Evolutionary conservation across 1,140 invertebrate genomes (phyloP).

Genomic region (Drosophila pachea): DNA sequence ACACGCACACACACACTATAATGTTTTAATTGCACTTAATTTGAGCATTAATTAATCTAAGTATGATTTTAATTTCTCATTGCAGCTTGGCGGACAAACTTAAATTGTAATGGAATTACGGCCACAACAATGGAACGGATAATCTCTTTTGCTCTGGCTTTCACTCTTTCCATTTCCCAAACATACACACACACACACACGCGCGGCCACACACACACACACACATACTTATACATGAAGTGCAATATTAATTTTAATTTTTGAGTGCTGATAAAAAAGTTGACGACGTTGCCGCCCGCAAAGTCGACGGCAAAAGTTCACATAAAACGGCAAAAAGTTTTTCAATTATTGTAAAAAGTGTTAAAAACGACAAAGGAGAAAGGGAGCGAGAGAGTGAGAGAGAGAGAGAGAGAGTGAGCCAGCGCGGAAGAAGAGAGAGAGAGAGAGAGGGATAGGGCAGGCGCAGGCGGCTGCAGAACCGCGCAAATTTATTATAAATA

Average conservation of each 20-base stretch:
- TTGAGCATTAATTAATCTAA: constrained; percentile 20
- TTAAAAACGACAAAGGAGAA: constrained; percentile 52
- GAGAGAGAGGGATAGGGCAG: background rate
- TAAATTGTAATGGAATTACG: constrained; percentile 26
- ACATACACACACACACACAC: background rate
- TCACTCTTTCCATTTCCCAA: background rate
- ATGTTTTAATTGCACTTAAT: constrained; percentile 1
- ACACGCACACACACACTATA: background rate
- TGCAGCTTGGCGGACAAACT: constrained; percentile 33
- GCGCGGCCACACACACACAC: no score
- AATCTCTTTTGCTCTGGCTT: constrained; percentile 7
- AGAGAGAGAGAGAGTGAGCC: background rate
- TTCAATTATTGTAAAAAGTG: constrained; percentile 77
- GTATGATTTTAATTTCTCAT: constrained; percentile 23
- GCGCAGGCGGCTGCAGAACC: constrained; percentile 14
- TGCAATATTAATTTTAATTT: constrained; percentile 67
- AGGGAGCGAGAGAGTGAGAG: background rate
- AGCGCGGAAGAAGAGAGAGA: constrained; percentile 1
- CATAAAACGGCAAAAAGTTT: constrained; percentile 72
- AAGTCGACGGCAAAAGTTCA: constrained; percentile 62
- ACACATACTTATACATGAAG: constrained; percentile 7
- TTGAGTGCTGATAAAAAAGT: constrained; percentile 64
- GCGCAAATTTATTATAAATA: constrained; percentile 48
- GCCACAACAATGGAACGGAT: constrained; percentile 15
- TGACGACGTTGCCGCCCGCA: constrained; percentile 31